Evolutionary conservation across 2,888 invertebrate species (phyloP).

Genomic region (Aphodius granarius): DNA sequence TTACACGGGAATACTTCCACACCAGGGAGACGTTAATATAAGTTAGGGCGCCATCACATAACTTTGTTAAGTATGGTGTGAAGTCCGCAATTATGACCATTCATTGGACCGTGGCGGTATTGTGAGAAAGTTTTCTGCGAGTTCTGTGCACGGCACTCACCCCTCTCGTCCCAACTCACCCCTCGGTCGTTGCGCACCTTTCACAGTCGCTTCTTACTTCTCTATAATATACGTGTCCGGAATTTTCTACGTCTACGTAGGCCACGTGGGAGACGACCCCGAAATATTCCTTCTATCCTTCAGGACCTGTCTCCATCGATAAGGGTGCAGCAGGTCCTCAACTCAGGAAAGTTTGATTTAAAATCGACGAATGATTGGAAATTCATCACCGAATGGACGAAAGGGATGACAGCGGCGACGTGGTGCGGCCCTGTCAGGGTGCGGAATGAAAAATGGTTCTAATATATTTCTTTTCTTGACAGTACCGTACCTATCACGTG

Average conservation of each 20-base stretch:
- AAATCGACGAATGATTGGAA: slow-evolving; percentile 48
- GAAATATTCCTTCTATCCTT: slow-evolving; percentile 32
- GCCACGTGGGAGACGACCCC: slow-evolving; percentile 38
- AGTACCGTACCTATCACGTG: background rate
- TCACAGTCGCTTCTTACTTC: background rate
- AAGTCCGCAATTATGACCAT: slow-evolving; percentile 42
- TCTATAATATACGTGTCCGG: slow-evolving; percentile 36
- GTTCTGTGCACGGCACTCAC: slow-evolving; percentile 8
- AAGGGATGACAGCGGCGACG: slow-evolving; percentile 16
- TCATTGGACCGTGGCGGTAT: slow-evolving; percentile 32
- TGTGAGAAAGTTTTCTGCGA: slow-evolving; percentile 14
- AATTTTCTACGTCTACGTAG: slow-evolving; percentile 37
- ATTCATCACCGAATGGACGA: slow-evolving; percentile 48
- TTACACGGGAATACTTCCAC: slow-evolving; percentile 32
- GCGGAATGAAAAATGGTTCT: slow-evolving; percentile 46
- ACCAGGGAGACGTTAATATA: slow-evolving; percentile 29
- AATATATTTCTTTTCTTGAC: slow-evolving; percentile 32
- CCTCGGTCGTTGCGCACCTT: slow-evolving; percentile 15
- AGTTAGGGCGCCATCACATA: slow-evolving; percentile 23
- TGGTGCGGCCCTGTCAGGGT: slow-evolving; percentile 42
- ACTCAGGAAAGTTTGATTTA: slow-evolving; percentile 43
- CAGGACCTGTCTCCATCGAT: slow-evolving; percentile 35
- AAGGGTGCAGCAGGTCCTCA: slow-evolving; percentile 37
- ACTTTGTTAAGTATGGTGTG: slow-evolving; percentile 32
- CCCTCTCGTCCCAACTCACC: slow-evolving; percentile 1